Conservation (phyloP, 2,113 vertebrate species). For the Pleuronectes platessa region DNA sequence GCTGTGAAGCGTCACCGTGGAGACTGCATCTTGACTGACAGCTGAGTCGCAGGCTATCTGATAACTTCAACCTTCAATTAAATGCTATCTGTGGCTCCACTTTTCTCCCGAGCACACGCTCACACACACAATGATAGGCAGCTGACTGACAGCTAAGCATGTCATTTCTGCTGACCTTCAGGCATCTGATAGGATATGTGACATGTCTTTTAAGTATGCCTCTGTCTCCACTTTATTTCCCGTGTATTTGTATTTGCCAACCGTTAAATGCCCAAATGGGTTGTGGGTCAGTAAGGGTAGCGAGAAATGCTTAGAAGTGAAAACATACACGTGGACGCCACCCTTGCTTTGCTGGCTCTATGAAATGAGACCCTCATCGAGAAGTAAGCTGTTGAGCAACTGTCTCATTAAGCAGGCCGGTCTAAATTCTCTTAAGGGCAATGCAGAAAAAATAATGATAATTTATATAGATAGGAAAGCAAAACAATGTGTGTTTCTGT, state of each 20-base stretch:
- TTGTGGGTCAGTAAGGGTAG: constrained; percentile 14
- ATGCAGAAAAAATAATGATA: neutral
- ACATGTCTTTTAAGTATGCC: constrained; percentile 64
- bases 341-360: constrained; percentile 51
- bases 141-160: constrained; percentile 68
- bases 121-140: constrained; percentile 51
- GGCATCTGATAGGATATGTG: constrained; percentile 57
- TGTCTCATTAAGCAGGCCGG: constrained; percentile 24
- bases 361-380: constrained; percentile 57
- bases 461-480: neutral
- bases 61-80: constrained; percentile 81
- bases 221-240: constrained; percentile 56
- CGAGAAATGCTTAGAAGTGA: constrained; percentile 27
- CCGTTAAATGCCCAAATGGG: constrained; percentile 31
- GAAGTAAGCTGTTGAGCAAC: constrained; percentile 38
- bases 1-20: constrained; percentile 61
- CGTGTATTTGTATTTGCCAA: constrained; percentile 39
- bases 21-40: constrained; percentile 77
- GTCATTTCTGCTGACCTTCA: constrained; percentile 78
- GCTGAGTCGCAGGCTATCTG: constrained; percentile 75
- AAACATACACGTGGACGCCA: constrained; percentile 9
- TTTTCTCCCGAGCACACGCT: constrained; percentile 45
- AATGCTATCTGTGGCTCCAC: constrained; percentile 71
- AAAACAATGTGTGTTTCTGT: neutral
- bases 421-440: constrained; percentile 3